Evolutionary conservation across 2,888 invertebrate genomes (phyloP).

Genomic region (Drosophila kambysellisi): DNA sequence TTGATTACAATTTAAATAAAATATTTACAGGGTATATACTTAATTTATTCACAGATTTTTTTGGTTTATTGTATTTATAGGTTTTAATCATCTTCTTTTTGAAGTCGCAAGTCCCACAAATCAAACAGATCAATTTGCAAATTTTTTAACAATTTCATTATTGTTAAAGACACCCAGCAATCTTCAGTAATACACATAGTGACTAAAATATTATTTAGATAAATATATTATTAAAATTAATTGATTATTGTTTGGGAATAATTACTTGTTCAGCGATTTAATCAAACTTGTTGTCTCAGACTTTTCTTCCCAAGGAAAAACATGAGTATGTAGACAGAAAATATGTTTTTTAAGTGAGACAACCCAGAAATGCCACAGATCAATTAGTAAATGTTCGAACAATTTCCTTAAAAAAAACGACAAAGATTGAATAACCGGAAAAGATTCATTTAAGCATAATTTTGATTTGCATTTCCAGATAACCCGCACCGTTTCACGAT

Average conservation of each 20-base stretch:
- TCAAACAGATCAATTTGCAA: neutral
- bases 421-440: slow-evolving; percentile 53
- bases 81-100: neutral
- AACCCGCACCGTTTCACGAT: slow-evolving; percentile 64
- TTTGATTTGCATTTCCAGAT: slow-evolving; percentile 53
- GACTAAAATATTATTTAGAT: neutral
- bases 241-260: neutral
- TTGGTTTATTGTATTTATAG: neutral
- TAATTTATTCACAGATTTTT: neutral
- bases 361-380: neutral
- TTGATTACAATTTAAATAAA: neutral
- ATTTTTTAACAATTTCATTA: neutral
- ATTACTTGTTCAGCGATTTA: neutral
- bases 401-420: neutral
- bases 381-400: neutral
- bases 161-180: neutral
- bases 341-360: neutral
- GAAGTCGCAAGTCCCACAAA: neutral
- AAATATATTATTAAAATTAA: neutral
- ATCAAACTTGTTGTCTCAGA: neutral
- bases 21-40: neutral
- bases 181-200: neutral
- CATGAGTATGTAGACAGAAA: neutral
- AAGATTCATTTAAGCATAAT: slow-evolving; percentile 53
- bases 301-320: too few species aligned